Percentiles rank a stretch among this genome's conserved stretches.
phyloP scores from a whole-genome alignment of 2,888 invertebrate genomes.

The Caenorhabditis afra region DNA sequence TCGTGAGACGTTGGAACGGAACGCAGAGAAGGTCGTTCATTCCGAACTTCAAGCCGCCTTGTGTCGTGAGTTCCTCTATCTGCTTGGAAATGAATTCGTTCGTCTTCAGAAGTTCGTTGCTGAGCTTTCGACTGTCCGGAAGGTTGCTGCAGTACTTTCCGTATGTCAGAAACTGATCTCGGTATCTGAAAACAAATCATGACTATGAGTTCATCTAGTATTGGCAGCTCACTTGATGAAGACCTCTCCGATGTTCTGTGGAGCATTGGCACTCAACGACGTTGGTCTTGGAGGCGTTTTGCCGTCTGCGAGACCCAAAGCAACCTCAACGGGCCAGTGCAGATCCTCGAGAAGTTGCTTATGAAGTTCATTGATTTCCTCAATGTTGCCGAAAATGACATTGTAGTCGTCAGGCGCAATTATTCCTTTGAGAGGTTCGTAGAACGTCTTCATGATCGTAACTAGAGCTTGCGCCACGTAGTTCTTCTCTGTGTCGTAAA shows the following conservation, averaged over 20 bases:
- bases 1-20: constrained; percentile 97
- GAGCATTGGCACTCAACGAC: constrained; percentile 18
- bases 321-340: constrained; percentile 67
- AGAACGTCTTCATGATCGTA: constrained; percentile 80
- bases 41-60: constrained; percentile 89
- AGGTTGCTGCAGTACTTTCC: constrained; percentile 97
- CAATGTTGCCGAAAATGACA: constrained; percentile 91
- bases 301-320: constrained; percentile 38
- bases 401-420: constrained; percentile 88
- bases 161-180: constrained; percentile 92
- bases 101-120: constrained; percentile 23
- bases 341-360: constrained; percentile 66
- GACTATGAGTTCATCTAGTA: not conserved
- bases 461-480: constrained; percentile 91
- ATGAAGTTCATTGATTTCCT: constrained; percentile 82
- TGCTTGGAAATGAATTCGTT: constrained; percentile 28
- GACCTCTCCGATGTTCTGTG: constrained; percentile 85
- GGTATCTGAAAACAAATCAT: constrained; percentile 84
- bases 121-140: constrained; percentile 89
- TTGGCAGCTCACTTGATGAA: constrained; percentile 85
- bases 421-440: constrained; percentile 84
- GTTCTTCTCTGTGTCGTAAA: constrained; percentile 96
- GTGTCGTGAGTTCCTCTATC: constrained; percentile 90
- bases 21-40: constrained; percentile 95
- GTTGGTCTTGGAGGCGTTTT: constrained; percentile 44